Conservation (phyloP, 1,140 invertebrate genomes). For the Euschistus heros region DNA sequence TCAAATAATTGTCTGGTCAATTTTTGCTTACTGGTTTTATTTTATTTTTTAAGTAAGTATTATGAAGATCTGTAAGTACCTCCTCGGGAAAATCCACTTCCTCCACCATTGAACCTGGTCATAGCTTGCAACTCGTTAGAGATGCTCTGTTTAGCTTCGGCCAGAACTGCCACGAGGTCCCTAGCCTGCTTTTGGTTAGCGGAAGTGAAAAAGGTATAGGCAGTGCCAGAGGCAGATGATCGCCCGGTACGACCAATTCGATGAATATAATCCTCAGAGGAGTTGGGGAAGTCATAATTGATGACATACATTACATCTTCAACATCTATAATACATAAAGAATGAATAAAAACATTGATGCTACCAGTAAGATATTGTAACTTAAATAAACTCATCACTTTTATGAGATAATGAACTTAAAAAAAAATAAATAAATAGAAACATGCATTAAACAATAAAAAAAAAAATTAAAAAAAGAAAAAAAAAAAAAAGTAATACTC, state of each 20-base stretch:
- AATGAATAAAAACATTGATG: background rate
- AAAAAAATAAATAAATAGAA: too few relatives aligned
- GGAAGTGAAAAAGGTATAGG: slow-evolving; percentile 96
- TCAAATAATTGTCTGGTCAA: too few relatives aligned
- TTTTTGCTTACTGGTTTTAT: too few relatives aligned
- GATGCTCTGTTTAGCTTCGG: slow-evolving; percentile 85
- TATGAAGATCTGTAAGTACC: too few relatives aligned
- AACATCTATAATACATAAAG: slow-evolving; percentile 63
- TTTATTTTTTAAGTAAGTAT: too few relatives aligned
- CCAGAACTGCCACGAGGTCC: slow-evolving; percentile 80
- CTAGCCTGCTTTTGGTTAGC: slow-evolving; percentile 81
- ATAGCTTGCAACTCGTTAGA: slow-evolving; percentile 40
- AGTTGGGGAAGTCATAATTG: slow-evolving; percentile 98
- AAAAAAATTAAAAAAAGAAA: too few relatives aligned
- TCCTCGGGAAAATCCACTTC: background rate
- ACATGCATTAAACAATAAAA: too few relatives aligned
- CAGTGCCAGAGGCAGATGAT: slow-evolving; percentile 83
- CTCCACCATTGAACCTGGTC: slow-evolving; percentile 30
- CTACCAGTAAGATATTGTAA: too few relatives aligned
- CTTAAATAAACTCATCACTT: too few relatives aligned
- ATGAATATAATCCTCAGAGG: slow-evolving; percentile 98
- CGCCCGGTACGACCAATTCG: slow-evolving; percentile 95
- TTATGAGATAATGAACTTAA: too few relatives aligned
- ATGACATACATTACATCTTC: slow-evolving; percentile 99
- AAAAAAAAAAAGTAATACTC: too few relatives aligned